Percentiles rank a stretch among this genome's conserved stretches.
Conservation (phyloP, 53 echinoderm and acorn worm species). For the Crossaster papposus region DNA sequence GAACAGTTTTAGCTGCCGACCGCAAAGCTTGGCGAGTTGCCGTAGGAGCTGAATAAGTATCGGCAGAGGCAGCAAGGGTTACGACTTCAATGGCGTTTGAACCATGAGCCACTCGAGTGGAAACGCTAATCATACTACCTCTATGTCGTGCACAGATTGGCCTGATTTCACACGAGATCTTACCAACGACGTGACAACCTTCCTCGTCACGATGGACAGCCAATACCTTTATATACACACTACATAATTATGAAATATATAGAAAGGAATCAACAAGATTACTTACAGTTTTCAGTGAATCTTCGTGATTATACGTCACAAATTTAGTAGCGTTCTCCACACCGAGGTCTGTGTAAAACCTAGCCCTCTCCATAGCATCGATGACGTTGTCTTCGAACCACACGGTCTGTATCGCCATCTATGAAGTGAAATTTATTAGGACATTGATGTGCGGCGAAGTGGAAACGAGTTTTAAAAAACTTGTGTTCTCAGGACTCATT, state of each 20-base stretch:
- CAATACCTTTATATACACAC: no score
- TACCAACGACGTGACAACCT: not conserved
- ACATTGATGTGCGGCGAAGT: not conserved
- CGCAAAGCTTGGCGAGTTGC: not conserved
- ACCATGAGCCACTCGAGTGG: not conserved
- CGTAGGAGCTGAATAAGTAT: not conserved
- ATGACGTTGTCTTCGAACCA: constrained; percentile 55
- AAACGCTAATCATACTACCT: not conserved
- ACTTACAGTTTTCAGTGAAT: constrained; percentile 29
- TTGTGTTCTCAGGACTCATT: no score
- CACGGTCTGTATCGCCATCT: constrained; percentile 24
- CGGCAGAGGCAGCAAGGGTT: not conserved
- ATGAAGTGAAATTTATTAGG: not conserved
- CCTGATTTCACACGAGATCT: not conserved
- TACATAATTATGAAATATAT: not conserved
- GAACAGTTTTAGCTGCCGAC: not conserved
- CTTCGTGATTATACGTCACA: constrained; percentile 22
- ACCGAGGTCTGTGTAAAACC: constrained; percentile 24
- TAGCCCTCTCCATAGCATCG: constrained; percentile 28
- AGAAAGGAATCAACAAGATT: not conserved
- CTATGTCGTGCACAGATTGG: not conserved
- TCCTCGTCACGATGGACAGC: not conserved
- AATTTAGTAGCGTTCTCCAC: not conserved
- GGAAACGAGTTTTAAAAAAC: no score
- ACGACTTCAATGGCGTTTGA: not conserved